These are phyloP conservation scores for Yponomeuta malinellus DNA, from an alignment of 2,888 invertebrate species.

Conservation along the genomic window DNA sequence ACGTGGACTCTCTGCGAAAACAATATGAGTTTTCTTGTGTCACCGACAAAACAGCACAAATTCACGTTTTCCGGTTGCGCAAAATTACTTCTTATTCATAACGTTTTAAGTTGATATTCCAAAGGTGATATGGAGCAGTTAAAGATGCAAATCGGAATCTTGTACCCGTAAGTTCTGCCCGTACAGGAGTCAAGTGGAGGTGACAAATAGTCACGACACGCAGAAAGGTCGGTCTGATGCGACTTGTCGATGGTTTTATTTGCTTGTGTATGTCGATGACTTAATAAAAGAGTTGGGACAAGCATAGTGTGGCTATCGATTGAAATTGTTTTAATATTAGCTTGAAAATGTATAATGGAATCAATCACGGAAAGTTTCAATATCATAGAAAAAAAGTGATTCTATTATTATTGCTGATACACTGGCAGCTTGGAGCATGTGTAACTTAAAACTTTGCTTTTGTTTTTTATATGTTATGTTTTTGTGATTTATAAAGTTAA, in stretches of 20 bases:
- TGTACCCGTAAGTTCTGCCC: slow-evolving; percentile 39
- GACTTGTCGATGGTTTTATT: slow-evolving; percentile 69
- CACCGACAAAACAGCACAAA: slow-evolving; percentile 24
- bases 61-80: background rate
- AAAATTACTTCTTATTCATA: background rate
- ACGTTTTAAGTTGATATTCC: background rate
- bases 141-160: slow-evolving; percentile 69
- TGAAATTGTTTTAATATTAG: background rate
- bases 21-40: slow-evolving; percentile 49
- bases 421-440: too few species aligned
- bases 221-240: slow-evolving; percentile 57
- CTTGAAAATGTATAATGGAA: too few species aligned
- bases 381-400: too few species aligned
- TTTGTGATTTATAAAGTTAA: too few species aligned
- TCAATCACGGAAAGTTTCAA: too few species aligned
- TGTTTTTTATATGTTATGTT: too few species aligned
- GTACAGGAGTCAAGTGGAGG: slow-evolving; percentile 71
- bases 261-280: slow-evolving; percentile 53
- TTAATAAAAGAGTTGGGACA: slow-evolving; percentile 58
- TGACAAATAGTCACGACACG: slow-evolving; percentile 74
- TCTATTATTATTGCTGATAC: too few species aligned
- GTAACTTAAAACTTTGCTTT: too few species aligned
- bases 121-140: slow-evolving; percentile 15
- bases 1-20: slow-evolving; percentile 55
- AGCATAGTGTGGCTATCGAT: slow-evolving; percentile 16